Base-by-base conservation (phyloP, 2,797 vertebrate species). In the Cryptoblepharus egeriae region DNA sequence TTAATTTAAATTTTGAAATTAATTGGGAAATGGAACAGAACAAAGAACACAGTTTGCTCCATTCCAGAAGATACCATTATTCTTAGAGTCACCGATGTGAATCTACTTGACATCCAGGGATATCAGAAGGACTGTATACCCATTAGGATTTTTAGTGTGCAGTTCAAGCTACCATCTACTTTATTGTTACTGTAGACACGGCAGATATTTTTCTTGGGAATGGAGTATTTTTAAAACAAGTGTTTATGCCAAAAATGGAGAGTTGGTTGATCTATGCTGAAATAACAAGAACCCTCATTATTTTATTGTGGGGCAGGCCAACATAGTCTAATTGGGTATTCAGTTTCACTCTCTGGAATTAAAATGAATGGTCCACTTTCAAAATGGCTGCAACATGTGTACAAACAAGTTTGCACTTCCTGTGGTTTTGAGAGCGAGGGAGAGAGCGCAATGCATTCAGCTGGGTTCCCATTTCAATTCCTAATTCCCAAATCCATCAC, bases 151-250 rank as follows among this genome's bases (percentile, higher is more conserved):
- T 80, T 80, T 63, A 49, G 57, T 52, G 20, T 49, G 28, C 58
- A 49, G 16, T 35, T 24, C 35, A 28, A 69, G 69, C 58, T 52
- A 30, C 78, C 78, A 80, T 80, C 57, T 72, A 72, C 68, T 26
- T 80, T 80, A 61, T 13, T 61, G 57, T 60, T 35, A 58, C 22
- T 37, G 68, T 20, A 60, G 35, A 70, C 57, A 60, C 70, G 77
- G 70, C 52, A 60, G 67, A 55, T 70, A n/a, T 55, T 79, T 70
- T 79, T 20, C 28, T 26, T 67, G 63, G 45, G 75, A 65, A 39
- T 15, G 39, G 35, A 42, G 42, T 2, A 4, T 18, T 45, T 60
- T 42, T 24, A 4, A 71, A 79, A 80, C 26, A 26, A 71, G 20
- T 18, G 9, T 49, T 72, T 63, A 26, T 12, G 4, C 52, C 9